These are phyloP conservation scores for Schlechtendalia chinensis DNA, from an alignment of 1,140 invertebrate genomes.

Conservation along the genomic window DNA sequence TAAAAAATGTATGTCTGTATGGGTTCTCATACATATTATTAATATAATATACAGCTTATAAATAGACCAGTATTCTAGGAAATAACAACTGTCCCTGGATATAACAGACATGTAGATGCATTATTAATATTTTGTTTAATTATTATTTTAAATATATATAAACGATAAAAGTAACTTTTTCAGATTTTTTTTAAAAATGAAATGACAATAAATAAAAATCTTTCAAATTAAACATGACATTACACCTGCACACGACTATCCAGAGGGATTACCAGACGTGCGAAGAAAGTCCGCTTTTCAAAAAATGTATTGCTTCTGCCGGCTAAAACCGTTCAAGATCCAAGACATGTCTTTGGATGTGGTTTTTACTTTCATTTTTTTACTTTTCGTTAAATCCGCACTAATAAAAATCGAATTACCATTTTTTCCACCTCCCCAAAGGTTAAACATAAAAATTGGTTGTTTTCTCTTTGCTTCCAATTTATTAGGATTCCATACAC, in stretches of 20 bases:
- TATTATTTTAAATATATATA: no score
- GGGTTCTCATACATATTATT: no score
- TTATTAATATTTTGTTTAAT: no score
- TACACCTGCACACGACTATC: neutral
- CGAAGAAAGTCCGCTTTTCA: neutral
- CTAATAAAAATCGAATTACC: slow-evolving; percentile 43
- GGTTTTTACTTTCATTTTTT: slow-evolving; percentile 35
- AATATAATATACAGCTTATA: no score
- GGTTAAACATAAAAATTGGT: slow-evolving; percentile 38
- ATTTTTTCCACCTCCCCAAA: slow-evolving; percentile 21
- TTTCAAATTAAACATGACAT: slow-evolving; percentile 6
- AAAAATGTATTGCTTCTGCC: neutral
- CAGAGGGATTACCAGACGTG: neutral
- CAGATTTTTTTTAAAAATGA: no score
- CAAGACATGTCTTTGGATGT: neutral
- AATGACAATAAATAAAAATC: neutral
- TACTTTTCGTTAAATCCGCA: slow-evolving; percentile 26
- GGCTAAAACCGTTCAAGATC: neutral
- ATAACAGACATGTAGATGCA: no score
- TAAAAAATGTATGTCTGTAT: no score
- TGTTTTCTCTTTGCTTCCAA: neutral
- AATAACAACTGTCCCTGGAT: no score
- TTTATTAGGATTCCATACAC: slow-evolving; percentile 38
- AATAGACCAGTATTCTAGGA: no score
- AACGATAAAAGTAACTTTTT: no score